These are phyloP conservation scores for Microdon myrmicae DNA, from an alignment of 2,888 invertebrate species.

Conservation along the genomic window DNA sequence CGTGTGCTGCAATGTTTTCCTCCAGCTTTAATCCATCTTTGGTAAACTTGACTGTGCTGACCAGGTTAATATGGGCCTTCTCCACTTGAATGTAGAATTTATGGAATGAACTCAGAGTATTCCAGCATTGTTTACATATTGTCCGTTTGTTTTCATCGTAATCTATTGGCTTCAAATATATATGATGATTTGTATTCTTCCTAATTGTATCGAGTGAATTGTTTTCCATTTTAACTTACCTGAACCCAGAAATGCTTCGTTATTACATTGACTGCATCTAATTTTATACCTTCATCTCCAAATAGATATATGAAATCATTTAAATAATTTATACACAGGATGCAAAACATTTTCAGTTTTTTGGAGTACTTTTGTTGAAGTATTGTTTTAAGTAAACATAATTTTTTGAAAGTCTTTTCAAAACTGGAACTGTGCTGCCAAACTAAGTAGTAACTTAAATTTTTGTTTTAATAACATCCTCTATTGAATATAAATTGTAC, in stretches of 20 bases:
- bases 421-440: too few species aligned
- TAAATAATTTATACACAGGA: conserved; percentile 54
- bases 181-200: background rate
- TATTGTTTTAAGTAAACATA: too few species aligned
- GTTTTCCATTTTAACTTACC: too few species aligned
- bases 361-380: too few species aligned
- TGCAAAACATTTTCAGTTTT: conserved; percentile 57
- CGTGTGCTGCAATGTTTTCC: background rate
- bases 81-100: conserved; percentile 56
- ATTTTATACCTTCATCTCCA: conserved; percentile 52
- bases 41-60: conserved; percentile 26
- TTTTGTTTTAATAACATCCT: too few species aligned
- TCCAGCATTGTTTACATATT: conserved; percentile 57
- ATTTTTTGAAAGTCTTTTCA: too few species aligned
- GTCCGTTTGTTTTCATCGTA: background rate
- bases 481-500: too few species aligned
- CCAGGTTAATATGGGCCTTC: conserved; percentile 50
- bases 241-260: conserved; percentile 59
- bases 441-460: too few species aligned
- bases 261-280: conserved; percentile 54
- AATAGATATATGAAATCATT: conserved; percentile 54
- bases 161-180: conserved; percentile 7
- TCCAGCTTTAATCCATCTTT: background rate
- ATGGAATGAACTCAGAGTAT: conserved; percentile 55
- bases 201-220: background rate